These are phyloP conservation scores for Phaethon lepturus DNA, from an alignment of 2,113 vertebrate genomes.

Conservation along the genomic window DNA sequence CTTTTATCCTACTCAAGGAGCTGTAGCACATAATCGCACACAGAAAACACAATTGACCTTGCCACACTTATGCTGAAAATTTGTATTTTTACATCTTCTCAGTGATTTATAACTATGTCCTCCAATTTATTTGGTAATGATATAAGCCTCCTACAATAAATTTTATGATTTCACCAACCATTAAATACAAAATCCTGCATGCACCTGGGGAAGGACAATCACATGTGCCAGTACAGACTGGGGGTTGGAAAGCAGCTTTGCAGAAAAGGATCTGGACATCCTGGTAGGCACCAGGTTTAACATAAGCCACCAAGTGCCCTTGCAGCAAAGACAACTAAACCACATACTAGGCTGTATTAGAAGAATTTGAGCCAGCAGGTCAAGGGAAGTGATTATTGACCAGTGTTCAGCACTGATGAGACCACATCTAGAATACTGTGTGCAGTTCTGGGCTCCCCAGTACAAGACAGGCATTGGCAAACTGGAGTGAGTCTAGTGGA, in stretches of 20 bases:
- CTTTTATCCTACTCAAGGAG: background rate
- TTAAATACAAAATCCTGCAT: background rate
- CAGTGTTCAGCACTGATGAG: background rate
- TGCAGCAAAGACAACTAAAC: background rate
- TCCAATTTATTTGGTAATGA: background rate
- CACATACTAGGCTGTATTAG: background rate
- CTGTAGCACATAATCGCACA: background rate
- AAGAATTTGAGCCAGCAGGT: background rate
- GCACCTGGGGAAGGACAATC: background rate
- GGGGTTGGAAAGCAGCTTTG: background rate
- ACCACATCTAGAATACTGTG: background rate
- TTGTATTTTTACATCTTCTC: background rate
- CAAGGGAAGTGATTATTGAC: background rate
- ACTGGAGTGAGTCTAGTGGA: background rate
- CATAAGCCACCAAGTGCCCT: background rate
- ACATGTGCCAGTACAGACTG: background rate
- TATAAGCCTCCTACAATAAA: background rate
- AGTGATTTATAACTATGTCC: background rate
- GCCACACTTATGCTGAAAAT: background rate
- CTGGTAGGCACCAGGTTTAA: background rate
- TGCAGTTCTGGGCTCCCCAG: background rate
- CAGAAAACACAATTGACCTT: background rate
- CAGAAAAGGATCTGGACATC: background rate
- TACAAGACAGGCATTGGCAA: background rate
- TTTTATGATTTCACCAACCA: background rate